Conservation (phyloP, 2,888 invertebrate species). For the Nemotelus nigrinus region DNA sequence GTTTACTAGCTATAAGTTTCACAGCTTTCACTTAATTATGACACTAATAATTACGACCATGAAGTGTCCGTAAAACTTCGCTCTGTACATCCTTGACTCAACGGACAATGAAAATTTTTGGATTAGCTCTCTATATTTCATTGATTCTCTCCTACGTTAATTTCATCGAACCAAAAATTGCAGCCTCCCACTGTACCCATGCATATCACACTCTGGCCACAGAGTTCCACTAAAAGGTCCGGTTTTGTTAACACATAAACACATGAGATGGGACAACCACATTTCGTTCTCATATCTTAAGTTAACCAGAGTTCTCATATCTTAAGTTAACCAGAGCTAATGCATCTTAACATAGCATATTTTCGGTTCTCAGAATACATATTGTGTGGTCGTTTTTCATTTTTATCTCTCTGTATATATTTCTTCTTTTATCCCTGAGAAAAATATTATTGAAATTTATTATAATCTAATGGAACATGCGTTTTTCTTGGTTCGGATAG, state of each 20-base stretch:
- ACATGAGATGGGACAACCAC: neutral
- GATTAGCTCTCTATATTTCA: too few species aligned
- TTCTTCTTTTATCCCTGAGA: neutral
- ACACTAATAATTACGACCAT: too few species aligned
- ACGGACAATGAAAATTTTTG: too few species aligned
- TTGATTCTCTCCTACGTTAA: neutral
- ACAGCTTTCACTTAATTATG: too few species aligned
- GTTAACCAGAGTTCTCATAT: neutral
- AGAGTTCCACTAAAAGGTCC: neutral
- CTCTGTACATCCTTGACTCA: too few species aligned
- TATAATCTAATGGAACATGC: slow-evolving; percentile 30
- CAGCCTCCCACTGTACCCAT: neutral
- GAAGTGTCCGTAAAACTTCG: too few species aligned
- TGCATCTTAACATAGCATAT: slow-evolving; percentile 35
- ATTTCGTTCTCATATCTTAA: slow-evolving; percentile 17
- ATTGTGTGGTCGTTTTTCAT: slow-evolving; percentile 40
- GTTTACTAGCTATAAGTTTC: too few species aligned
- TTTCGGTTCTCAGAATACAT: neutral
- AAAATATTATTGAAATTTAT: slow-evolving; percentile 39
- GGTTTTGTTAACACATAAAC: slow-evolving; percentile 1
- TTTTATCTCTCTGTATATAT: neutral
- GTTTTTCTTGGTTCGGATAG: neutral
- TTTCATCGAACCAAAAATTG: neutral
- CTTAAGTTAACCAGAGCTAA: neutral
- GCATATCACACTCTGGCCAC: neutral